phyloP scores from a whole-genome alignment of 2,888 invertebrate genomes.

The Athalia cordata region DNA sequence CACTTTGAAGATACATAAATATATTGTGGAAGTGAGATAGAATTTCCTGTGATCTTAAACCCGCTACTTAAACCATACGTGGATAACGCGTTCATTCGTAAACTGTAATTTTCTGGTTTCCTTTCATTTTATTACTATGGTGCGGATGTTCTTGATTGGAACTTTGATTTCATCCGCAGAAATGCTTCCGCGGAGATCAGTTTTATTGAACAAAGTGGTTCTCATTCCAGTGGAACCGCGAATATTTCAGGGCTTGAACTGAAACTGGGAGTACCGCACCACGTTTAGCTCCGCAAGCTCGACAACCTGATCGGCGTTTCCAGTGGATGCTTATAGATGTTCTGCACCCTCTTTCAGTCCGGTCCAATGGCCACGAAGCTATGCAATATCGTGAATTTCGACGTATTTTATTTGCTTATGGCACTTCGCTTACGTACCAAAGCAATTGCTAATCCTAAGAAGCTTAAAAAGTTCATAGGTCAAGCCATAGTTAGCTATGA shows the following conservation, averaged over 20 bases:
- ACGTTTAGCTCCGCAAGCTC: too few species aligned
- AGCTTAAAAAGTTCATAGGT: slow-evolving; percentile 31
- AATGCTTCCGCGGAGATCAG: slow-evolving; percentile 24
- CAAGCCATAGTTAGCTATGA: not conserved
- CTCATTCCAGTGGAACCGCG: not conserved
- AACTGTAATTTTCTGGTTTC: slow-evolving; percentile 37
- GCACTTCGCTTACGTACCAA: not conserved
- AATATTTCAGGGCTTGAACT: too few species aligned
- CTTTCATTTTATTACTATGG: slow-evolving; percentile 32
- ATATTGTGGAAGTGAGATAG: slow-evolving; percentile 10
- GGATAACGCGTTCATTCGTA: slow-evolving; percentile 33
- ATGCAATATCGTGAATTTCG: not conserved
- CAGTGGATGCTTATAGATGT: too few species aligned
- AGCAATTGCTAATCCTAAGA: slow-evolving; percentile 38
- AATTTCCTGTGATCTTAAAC: slow-evolving; percentile 36
- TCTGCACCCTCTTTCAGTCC: not conserved
- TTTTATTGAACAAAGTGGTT: slow-evolving; percentile 1
- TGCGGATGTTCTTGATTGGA: slow-evolving; percentile 41
- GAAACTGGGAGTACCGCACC: too few species aligned
- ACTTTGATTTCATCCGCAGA: slow-evolving; percentile 37
- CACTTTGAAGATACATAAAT: not conserved
- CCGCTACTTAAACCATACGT: slow-evolving; percentile 22
- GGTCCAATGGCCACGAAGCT: not conserved
- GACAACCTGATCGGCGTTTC: too few species aligned
- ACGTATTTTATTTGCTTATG: not conserved